Evolutionary conservation across 2,888 invertebrate genomes (phyloP).

Genomic region (Latrodectus hesperus): DNA sequence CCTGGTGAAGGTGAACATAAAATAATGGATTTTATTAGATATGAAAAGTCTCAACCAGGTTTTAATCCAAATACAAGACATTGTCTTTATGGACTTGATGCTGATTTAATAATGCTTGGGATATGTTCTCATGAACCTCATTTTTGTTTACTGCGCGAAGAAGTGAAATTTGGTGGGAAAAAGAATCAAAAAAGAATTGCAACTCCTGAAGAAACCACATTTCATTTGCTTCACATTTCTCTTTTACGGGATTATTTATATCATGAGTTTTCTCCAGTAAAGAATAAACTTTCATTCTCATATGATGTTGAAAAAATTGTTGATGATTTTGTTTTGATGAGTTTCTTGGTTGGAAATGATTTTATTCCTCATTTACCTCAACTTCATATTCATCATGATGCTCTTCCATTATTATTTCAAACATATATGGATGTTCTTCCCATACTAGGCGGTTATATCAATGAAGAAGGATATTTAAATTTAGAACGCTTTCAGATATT

Average conservation of each 20-base stretch:
- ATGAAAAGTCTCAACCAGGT: constrained; percentile 84
- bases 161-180: constrained; percentile 80
- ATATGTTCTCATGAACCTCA: constrained; percentile 96
- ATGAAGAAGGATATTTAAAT: constrained; percentile 90
- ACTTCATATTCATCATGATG: constrained; percentile 93
- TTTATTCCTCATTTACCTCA: constrained; percentile 97
- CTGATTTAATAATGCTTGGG: constrained; percentile 97
- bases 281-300: constrained; percentile 78
- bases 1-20: constrained; percentile 99
- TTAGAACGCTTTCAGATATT: constrained; percentile 89
- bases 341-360: constrained; percentile 97
- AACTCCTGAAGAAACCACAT: constrained; percentile 91
- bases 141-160: constrained; percentile 94
- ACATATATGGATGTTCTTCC: constrained; percentile 92
- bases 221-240: constrained; percentile 93
- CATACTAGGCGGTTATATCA: constrained; percentile 91
- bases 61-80: constrained; percentile 94
- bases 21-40: constrained; percentile 97
- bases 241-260: constrained; percentile 93
- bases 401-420: constrained; percentile 88
- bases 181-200: constrained; percentile 76
- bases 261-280: constrained; percentile 84
- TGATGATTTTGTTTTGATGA: constrained; percentile 99
- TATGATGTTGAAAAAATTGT: constrained; percentile 93
- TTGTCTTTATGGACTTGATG: constrained; percentile 97